Evolutionary conservation across 2,888 invertebrate genomes (phyloP).

Genomic region (Callyntrura guangdongensis): DNA sequence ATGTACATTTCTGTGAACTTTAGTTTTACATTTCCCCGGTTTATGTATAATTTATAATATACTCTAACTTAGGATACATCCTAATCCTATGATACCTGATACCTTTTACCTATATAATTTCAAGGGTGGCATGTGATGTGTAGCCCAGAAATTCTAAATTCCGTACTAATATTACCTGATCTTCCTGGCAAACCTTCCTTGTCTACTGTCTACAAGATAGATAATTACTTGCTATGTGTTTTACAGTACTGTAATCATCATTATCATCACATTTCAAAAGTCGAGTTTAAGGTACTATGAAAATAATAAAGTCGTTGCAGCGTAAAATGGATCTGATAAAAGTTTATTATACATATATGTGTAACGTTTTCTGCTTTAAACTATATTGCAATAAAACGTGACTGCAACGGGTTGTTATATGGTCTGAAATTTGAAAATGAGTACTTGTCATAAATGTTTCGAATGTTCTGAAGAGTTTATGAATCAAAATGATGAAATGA

Average conservation of each 20-base stretch:
- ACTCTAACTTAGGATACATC: too few species aligned
- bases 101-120: constrained; percentile 5
- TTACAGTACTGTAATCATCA: too few species aligned
- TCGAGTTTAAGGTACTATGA: not conserved
- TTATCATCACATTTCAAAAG: constrained; percentile 66
- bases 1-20: too few species aligned
- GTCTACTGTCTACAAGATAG: not conserved
- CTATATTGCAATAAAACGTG: not conserved
- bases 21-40: too few species aligned
- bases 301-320: constrained; percentile 20
- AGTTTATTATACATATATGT: not conserved
- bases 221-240: constrained; percentile 19
- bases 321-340: constrained; percentile 5
- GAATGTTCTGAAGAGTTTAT: constrained; percentile 56
- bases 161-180: constrained; percentile 27
- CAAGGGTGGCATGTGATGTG: constrained; percentile 18
- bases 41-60: too few species aligned
- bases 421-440: not conserved
- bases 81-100: not conserved
- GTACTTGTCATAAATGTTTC: not conserved
- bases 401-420: not conserved
- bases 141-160: not conserved
- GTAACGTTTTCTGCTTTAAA: not conserved
- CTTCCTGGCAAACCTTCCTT: not conserved
- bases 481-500: constrained; percentile 49